Evolutionary conservation across 2,113 vertebrate genomes (phyloP).

Genomic region (Chauna torquata): DNA sequence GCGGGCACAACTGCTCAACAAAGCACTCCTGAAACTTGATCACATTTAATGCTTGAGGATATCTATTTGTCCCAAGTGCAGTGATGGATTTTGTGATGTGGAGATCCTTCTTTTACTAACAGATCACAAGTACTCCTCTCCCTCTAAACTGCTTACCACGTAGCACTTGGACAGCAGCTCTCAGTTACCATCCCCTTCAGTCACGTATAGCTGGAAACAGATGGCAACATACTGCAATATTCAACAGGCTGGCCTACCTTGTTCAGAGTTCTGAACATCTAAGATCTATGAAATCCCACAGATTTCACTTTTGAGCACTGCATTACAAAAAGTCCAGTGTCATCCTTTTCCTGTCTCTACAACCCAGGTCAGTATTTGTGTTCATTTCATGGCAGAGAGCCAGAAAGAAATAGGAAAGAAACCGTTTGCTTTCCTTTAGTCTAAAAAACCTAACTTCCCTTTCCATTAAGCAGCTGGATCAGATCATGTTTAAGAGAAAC

Average conservation of each 20-base stretch:
- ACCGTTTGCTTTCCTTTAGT: background rate
- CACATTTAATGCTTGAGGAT: background rate
- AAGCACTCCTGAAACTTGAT: background rate
- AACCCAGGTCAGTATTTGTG: background rate
- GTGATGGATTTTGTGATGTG: background rate
- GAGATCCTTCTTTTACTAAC: background rate
- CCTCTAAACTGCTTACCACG: background rate
- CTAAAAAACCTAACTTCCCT: constrained; percentile 2
- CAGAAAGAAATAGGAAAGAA: background rate
- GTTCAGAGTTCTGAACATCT: background rate
- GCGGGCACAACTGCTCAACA: background rate
- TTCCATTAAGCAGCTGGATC: constrained; percentile 35
- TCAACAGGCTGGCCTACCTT: background rate
- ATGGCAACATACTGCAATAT: background rate
- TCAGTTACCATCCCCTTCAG: background rate
- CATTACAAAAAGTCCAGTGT: background rate
- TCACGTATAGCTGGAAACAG: background rate
- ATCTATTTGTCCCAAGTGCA: background rate
- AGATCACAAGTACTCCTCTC: background rate
- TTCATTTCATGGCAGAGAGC: background rate
- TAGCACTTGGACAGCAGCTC: background rate
- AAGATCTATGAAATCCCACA: background rate
- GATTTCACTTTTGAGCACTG: background rate
- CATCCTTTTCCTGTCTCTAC: background rate
- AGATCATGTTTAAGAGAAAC: constrained; percentile 46